Percentiles rank a stretch among this genome's conserved stretches.
Conservation (phyloP, 2,113 vertebrate species). For the Megaleporinus macrocephalus region DNA sequence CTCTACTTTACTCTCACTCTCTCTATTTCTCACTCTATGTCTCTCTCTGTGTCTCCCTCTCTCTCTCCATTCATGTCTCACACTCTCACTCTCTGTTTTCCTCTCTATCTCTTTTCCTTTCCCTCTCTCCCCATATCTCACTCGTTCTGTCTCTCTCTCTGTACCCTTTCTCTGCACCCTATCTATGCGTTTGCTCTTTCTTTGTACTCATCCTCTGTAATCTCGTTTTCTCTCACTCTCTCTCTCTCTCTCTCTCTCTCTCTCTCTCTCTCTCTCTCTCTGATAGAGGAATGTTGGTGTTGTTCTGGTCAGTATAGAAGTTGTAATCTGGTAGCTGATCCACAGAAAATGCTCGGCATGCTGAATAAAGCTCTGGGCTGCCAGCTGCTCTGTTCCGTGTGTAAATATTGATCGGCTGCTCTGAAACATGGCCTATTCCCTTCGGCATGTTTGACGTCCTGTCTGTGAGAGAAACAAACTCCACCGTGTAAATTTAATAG, state of each 20-base stretch:
- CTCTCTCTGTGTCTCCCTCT: neutral
- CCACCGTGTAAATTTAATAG: neutral
- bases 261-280: neutral
- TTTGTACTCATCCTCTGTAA: neutral
- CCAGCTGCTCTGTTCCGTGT: constrained; percentile 12
- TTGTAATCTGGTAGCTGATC: neutral
- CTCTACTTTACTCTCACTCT: neutral
- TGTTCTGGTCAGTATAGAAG: neutral
- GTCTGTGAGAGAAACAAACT: neutral
- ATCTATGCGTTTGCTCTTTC: neutral
- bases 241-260: too few species aligned
- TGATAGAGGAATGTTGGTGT: neutral
- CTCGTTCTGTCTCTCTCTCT: neutral
- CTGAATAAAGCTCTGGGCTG: neutral
- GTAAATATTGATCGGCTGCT: constrained; percentile 27
- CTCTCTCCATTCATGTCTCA: neutral
- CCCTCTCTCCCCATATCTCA: neutral
- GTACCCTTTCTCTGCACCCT: neutral
- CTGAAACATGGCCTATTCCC: neutral
- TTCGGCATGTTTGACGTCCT: neutral
- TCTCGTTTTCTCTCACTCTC: neutral
- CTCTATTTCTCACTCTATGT: neutral
- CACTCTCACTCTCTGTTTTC: neutral
- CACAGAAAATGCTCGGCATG: neutral
- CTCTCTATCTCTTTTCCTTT: neutral